A percentile compares a stretch with the other conserved stretches of the same genome.
Evolutionary conservation across 2,113 vertebrate genomes (phyloP).

Genomic region (Globicephala melas): DNA sequence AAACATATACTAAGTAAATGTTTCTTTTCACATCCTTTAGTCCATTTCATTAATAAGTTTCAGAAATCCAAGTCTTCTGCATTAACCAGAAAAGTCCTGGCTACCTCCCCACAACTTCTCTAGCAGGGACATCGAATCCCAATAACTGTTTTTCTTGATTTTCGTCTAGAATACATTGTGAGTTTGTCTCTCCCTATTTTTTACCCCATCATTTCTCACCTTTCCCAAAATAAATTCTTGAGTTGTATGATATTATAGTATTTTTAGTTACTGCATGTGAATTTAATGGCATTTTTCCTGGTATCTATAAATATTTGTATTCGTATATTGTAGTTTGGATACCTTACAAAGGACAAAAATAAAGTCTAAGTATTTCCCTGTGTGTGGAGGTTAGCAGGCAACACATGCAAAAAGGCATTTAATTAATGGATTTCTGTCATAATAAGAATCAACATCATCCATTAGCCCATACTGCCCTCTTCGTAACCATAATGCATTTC

Average conservation of each 20-base stretch:
- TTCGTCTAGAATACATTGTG: not conserved
- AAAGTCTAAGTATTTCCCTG: not conserved
- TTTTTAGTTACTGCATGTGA: not conserved
- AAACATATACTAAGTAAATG: not conserved
- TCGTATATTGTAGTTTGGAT: not conserved
- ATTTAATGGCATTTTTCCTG: not conserved
- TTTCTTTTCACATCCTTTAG: not conserved
- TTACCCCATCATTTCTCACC: not conserved
- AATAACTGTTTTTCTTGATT: not conserved
- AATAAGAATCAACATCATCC: slow-evolving; percentile 15
- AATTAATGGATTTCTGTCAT: slow-evolving; percentile 41
- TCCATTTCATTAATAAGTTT: not conserved
- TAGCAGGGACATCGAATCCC: not conserved
- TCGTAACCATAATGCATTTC: slow-evolving; percentile 31
- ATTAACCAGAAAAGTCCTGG: not conserved
- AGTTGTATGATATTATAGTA: not conserved
- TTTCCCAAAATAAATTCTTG: slow-evolving; percentile 14
- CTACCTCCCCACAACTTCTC: not conserved
- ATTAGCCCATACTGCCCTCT: not conserved
- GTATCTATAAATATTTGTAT: slow-evolving; percentile 6
- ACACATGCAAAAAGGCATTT: not conserved
- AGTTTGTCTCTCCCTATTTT: not conserved
- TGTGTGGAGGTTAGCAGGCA: not conserved
- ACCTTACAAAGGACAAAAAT: not conserved
- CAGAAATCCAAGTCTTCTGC: not conserved